Evolutionary conservation across 2,113 vertebrate genomes (phyloP).

Genomic region (Solea senegalensis): DNA sequence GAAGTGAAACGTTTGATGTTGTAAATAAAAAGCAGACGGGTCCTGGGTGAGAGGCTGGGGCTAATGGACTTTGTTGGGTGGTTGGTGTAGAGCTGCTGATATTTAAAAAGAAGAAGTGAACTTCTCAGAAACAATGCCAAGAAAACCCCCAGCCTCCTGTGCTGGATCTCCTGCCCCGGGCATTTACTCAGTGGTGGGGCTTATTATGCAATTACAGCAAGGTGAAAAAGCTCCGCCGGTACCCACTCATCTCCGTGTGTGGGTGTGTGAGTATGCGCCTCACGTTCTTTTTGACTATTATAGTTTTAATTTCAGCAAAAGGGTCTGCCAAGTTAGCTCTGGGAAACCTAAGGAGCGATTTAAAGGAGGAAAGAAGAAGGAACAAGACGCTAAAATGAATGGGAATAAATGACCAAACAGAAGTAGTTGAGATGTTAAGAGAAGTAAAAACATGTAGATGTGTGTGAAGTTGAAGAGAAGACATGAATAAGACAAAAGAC

Average conservation of each 20-base stretch:
- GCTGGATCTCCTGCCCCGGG: conserved; percentile 75
- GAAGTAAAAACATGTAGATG: conserved; percentile 4
- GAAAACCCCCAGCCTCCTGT: conserved; percentile 73
- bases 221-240: conserved; percentile 62
- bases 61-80: conserved; percentile 80
- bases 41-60: conserved; percentile 71
- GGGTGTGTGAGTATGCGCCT: conserved; percentile 27
- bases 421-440: background rate
- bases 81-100: conserved; percentile 82
- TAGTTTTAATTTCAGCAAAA: conserved; percentile 16
- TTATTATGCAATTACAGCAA: conserved; percentile 80
- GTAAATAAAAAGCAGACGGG: conserved; percentile 83
- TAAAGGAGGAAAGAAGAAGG: background rate
- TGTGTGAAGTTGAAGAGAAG: background rate
- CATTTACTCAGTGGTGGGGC: conserved; percentile 66
- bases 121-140: conserved; percentile 84
- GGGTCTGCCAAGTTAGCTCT: conserved; percentile 14
- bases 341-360: conserved; percentile 11
- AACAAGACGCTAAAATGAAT: conserved; percentile 63
- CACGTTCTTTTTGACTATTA: conserved; percentile 11
- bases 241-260: conserved; percentile 32
- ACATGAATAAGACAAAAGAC: conserved; percentile 34
- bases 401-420: background rate
- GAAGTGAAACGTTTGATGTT: conserved; percentile 87
- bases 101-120: conserved; percentile 74